Evolutionary conservation across 2,888 invertebrate species (phyloP), one percentile per base, ranked within the genome.

Genomic region (Standfussiana lucernea): DNA sequence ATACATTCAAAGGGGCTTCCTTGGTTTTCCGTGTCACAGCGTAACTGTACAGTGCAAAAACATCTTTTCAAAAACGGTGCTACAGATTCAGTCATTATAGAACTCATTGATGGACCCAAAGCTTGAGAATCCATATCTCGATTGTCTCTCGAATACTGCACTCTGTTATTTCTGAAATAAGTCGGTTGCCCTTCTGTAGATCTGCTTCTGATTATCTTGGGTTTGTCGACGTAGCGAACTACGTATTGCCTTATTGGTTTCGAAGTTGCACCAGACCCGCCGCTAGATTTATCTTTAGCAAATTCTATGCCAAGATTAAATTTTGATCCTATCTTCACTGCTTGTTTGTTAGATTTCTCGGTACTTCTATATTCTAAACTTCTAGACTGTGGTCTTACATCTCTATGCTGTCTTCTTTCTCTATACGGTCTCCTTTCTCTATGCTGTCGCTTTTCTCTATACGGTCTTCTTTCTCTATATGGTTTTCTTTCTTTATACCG

Each of bases 1-100:
- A 64, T 6, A 40, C 28, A 76, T 11, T 72, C 76, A 67, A 75
- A 77, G 32, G 61, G 74, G 24, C 8, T 75, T 69, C 37, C n/a
- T 50, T 53, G 53, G 61, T 68, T 78, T 42, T 73, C 37, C 1
- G 71, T 75, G 45, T 42, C 78, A 78, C 73, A 65, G 69, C 88
- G 84, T 59, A 92, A 83, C 83, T 92, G 90, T 72, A 91, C 80
- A 8, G 90, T 91, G 78, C 93, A 93, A 77, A 91, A 92, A 85
- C 93, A 93, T 68, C 90, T 86, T 75, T 90, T 90, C 45, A 92
- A 84, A 68, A 88, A 87, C 24, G 89, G 87, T 32, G 82, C 84
- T 15, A 83, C 85, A 65, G 81, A 42, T n/a, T 79, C 88, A 47
- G 88, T 83, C 80, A 56, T 82, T 24, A 75, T 80, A 35, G 88